These are phyloP conservation scores for Trisateles emortualis DNA, from an alignment of 2,888 invertebrate genomes.

Conservation along the genomic window DNA sequence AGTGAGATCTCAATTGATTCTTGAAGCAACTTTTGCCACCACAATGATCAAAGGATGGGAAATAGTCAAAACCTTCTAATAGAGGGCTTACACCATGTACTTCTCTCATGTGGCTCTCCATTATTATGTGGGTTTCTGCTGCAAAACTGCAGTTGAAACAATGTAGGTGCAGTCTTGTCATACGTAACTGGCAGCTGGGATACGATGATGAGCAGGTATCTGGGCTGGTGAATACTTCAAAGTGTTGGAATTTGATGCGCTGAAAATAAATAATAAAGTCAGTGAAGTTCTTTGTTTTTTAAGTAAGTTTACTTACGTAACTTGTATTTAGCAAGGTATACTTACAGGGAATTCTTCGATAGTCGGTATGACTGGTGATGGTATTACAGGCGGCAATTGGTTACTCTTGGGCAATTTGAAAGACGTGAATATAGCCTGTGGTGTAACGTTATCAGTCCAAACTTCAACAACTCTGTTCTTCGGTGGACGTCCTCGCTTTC, in stretches of 20 bases:
- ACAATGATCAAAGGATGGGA: constrained; percentile 85
- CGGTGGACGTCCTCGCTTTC: constrained; percentile 98
- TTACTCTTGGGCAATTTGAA: constrained; percentile 94
- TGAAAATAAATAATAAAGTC: constrained; percentile 50
- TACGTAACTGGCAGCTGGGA: constrained; percentile 89
- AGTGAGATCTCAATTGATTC: constrained; percentile 79
- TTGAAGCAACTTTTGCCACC: constrained; percentile 83
- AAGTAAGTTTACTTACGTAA: too few relatives aligned
- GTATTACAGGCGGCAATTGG: constrained; percentile 75
- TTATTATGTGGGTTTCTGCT: constrained; percentile 91
- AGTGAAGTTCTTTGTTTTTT: too few relatives aligned
- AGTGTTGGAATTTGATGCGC: constrained; percentile 88
- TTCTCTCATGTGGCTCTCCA: constrained; percentile 94
- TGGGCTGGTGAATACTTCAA: constrained; percentile 87
- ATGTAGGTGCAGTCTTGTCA: constrained; percentile 92
- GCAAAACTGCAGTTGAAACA: constrained; percentile 96
- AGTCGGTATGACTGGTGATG: constrained; percentile 75
- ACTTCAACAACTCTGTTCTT: constrained; percentile 98
- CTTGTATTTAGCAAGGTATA: constrained; percentile 20
- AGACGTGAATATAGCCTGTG: constrained; percentile 97
- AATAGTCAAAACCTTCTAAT: constrained; percentile 94
- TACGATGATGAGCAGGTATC: constrained; percentile 90
- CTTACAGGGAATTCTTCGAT: constrained; percentile 83
- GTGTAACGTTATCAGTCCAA: constrained; percentile 94
- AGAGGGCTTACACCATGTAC: constrained; percentile 94